Evolutionary conservation across 1,140 invertebrate genomes (phyloP).

Genomic region (Frieseomelitta varia): DNA sequence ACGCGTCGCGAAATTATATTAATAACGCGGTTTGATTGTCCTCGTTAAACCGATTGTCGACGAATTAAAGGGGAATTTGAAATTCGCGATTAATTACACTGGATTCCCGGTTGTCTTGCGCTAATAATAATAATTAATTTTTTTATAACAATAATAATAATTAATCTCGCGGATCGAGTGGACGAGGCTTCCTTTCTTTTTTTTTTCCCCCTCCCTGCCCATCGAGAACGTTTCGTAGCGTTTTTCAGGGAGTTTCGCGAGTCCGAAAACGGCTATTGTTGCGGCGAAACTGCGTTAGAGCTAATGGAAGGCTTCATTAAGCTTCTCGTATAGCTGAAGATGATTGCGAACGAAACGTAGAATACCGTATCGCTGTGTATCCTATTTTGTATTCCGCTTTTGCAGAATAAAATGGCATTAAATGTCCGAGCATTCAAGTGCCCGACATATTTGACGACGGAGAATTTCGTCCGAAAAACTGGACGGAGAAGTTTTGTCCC

Average conservation of each 20-base stretch:
- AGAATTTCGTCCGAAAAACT: background rate
- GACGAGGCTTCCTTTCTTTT: background rate
- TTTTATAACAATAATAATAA: background rate
- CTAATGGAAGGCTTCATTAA: background rate
- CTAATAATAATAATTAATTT: background rate
- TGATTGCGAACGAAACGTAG: background rate
- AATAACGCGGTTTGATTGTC: background rate
- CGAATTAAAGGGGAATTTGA: background rate
- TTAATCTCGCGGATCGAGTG: background rate
- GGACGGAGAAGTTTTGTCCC: background rate
- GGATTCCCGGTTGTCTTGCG: background rate
- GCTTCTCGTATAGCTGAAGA: too few relatives aligned
- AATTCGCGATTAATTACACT: background rate
- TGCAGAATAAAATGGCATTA: background rate
- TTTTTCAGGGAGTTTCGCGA: background rate
- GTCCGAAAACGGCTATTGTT: conserved; percentile 15
- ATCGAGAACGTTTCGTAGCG: background rate
- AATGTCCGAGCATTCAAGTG: background rate
- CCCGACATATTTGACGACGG: background rate
- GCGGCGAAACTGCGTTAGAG: background rate
- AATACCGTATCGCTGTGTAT: background rate
- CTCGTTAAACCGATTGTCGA: background rate
- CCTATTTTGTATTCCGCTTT: background rate
- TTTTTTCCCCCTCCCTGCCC: too few relatives aligned
- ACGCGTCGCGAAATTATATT: background rate